Conservation (phyloP, 2,888 invertebrate species). For the Dryobota labecula region DNA sequence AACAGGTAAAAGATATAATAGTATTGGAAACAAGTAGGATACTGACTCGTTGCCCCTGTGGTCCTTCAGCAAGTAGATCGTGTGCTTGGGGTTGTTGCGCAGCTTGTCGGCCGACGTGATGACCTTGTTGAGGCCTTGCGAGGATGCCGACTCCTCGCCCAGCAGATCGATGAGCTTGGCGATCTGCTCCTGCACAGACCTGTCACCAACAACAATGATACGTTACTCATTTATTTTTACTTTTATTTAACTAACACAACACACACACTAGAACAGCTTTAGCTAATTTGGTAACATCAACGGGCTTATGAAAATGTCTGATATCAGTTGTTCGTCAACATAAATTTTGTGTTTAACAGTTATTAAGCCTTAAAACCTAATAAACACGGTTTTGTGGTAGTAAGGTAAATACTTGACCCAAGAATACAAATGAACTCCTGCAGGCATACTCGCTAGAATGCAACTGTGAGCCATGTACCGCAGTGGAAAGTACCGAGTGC, state of each 20-base stretch:
- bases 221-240: neutral
- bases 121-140: slow-evolving; percentile 93
- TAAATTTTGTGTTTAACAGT: too few species aligned
- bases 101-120: slow-evolving; percentile 94
- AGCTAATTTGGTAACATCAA: neutral
- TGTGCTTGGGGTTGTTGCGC: slow-evolving; percentile 81
- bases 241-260: too few species aligned
- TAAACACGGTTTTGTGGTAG: too few species aligned
- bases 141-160: slow-evolving; percentile 93
- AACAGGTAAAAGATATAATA: neutral
- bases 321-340: too few species aligned
- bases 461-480: neutral
- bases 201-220: slow-evolving; percentile 48
- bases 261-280: too few species aligned
- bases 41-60: slow-evolving; percentile 74
- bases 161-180: slow-evolving; percentile 92
- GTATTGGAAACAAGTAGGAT: neutral
- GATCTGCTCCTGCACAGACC: slow-evolving; percentile 75
- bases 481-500: neutral
- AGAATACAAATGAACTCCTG: neutral
- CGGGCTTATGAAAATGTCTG: too few species aligned
- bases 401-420: too few species aligned
- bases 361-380: too few species aligned
- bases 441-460: neutral
- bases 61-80: slow-evolving; percentile 84